phyloP scores from a whole-genome alignment of 2,888 invertebrate genomes.

The Cryptophagus acutangulus region DNA sequence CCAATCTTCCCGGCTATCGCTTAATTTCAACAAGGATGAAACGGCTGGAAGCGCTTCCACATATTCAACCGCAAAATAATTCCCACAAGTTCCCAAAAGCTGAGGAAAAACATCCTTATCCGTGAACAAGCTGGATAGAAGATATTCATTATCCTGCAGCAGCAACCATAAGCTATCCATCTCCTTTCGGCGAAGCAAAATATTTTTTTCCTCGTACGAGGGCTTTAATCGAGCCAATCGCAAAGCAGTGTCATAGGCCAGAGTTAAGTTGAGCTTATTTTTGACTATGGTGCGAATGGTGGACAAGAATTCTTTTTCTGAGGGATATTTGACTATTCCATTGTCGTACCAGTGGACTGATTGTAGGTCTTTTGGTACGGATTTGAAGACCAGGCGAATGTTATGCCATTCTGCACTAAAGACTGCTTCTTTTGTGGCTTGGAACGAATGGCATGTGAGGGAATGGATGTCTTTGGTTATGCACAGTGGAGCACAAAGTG shows the following conservation, averaged over 20 bases:
- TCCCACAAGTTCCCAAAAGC: conserved; percentile 57
- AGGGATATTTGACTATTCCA: conserved; percentile 50
- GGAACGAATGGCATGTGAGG: conserved; percentile 57
- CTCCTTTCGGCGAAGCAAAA: conserved; percentile 47
- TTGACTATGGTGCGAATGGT: conserved; percentile 52
- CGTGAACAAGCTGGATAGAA: conserved; percentile 56
- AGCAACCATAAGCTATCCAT: conserved; percentile 61
- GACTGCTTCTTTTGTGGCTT: conserved; percentile 57
- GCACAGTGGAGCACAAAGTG: conserved; percentile 61
- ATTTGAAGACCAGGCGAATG: conserved; percentile 57
- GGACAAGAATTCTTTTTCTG: conserved; percentile 51
- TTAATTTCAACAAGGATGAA: conserved; percentile 51
- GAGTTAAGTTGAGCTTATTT: conserved; percentile 53
- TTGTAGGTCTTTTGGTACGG: conserved; percentile 44
- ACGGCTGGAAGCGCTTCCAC: conserved; percentile 54
- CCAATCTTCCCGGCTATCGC: conserved; percentile 56
- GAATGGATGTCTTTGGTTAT: conserved; percentile 52
- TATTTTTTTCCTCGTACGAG: conserved; percentile 46
- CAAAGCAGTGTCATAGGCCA: conserved; percentile 50
- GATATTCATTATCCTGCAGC: conserved; percentile 63
- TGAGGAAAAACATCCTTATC: conserved; percentile 61
- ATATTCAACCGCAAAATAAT: conserved; percentile 62
- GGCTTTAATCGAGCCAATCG: conserved; percentile 50
- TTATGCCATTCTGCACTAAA: conserved; percentile 58
- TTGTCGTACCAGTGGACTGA: conserved; percentile 49